These are phyloP conservation scores for Polydrusus cervinus DNA, from an alignment of 2,888 invertebrate species.

Conservation along the genomic window DNA sequence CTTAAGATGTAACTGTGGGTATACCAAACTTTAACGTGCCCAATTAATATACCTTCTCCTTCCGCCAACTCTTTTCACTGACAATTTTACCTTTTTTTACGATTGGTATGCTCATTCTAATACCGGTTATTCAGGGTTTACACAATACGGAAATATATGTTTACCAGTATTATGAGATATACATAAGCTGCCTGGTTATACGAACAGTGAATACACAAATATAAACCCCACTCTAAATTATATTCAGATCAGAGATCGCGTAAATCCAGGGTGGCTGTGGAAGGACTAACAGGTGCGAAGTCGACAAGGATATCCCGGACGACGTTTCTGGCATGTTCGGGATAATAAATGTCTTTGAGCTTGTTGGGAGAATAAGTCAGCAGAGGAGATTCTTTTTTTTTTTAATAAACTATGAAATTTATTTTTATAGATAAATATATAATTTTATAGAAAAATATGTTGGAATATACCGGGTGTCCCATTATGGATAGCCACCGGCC, in stretches of 20 bases:
- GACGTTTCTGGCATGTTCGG: conserved; percentile 9
- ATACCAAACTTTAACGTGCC: too few relatives aligned
- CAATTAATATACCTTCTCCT: too few relatives aligned
- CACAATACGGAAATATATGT: conserved; percentile 1
- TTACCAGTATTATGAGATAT: conserved; percentile 17
- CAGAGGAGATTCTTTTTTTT: not conserved
- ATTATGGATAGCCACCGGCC: too few relatives aligned
- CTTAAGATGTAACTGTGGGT: too few relatives aligned
- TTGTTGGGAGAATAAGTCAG: not conserved
- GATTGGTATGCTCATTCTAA: too few relatives aligned
- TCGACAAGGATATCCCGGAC: conserved; percentile 20
- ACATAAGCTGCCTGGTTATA: not conserved
- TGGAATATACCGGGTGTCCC: too few relatives aligned
- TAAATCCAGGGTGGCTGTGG: conserved; percentile 24
- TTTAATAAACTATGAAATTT: too few relatives aligned
- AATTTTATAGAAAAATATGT: too few relatives aligned
- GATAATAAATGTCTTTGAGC: conserved; percentile 23
- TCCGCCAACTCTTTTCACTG: too few relatives aligned
- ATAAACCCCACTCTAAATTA: conserved; percentile 16
- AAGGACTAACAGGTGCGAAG: conserved; percentile 30
- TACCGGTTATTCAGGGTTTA: not conserved
- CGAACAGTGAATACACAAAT: conserved; percentile 9
- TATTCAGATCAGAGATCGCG: conserved; percentile 27
- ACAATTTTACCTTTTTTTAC: too few relatives aligned
- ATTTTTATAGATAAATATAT: too few relatives aligned